phyloP scores from a whole-genome alignment of 2,888 invertebrate genomes.

The Thysanoteuthis rhombus region DNA sequence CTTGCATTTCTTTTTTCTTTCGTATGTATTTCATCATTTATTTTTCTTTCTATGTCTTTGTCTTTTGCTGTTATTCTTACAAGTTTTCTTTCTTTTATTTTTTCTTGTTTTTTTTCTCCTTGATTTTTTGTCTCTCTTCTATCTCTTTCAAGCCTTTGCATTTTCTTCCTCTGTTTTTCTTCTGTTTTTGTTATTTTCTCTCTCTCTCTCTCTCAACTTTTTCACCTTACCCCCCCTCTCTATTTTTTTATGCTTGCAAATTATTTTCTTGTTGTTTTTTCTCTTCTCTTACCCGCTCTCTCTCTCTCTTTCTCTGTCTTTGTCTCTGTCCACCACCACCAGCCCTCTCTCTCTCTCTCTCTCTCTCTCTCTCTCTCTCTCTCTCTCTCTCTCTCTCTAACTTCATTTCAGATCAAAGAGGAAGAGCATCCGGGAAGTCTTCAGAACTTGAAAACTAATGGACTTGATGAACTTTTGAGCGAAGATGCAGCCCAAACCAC shows the following conservation, averaged over 20 bases:
- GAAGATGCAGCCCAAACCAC: no score
- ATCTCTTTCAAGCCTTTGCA: no score
- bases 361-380: not conserved
- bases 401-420: not conserved
- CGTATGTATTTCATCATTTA: not conserved
- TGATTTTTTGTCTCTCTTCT: not conserved
- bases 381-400: not conserved
- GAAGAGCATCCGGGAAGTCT: no score
- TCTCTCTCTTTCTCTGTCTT: no score
- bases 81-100: not conserved
- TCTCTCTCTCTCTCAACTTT: not conserved
- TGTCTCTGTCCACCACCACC: no score
- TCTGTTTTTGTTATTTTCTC: not conserved
- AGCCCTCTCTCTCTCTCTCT: not conserved
- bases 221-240: not conserved
- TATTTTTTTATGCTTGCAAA: not conserved
- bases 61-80: not conserved
- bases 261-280: not conserved
- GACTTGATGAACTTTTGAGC: no score
- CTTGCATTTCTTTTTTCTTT: not conserved
- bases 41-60: not conserved
- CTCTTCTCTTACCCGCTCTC: no score
- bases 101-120: not conserved
- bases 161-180: not conserved
- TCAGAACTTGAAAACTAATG: no score